Base-by-base conservation (phyloP, 2,797 vertebrate genomes). In the Parauchenoglanis punctatus region DNA sequence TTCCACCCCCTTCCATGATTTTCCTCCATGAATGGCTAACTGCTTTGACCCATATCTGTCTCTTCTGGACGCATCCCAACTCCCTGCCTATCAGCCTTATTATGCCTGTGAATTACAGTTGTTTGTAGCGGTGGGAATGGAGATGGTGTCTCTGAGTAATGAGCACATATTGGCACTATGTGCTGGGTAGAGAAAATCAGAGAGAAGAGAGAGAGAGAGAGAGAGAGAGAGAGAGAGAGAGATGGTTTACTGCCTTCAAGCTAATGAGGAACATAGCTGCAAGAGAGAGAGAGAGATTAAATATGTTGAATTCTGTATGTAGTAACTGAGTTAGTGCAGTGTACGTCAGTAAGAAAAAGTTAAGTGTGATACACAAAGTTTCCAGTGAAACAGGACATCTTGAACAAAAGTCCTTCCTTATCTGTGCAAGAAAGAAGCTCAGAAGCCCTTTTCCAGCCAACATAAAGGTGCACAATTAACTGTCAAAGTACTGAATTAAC, bases 51-150 rank as follows among this genome's bases (percentile, higher is more conserved):
- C 90, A 95, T 94, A 95, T 95, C 94, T 94, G 94, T 95, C 94
- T 93, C 89, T 89, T 91, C 92, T 92, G 92, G 93, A 95, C 78
- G 90, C 90, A 88, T 94, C 93, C 94, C 95, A 94, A 90, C 91
- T 94, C 93, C 88, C 91, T 89, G 94, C 92, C 94, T 93, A 94
- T 94, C 92, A 93, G 88, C 92, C 93, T 93, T 94, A 95, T 95
- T 95, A 95, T 94, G 92, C 93, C 91, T 88, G 89, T 94, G 95
- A 96, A 95, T 95, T 94, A 95, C 94, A 94, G 95, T 91, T 94
- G 93, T 94, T 92, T 93, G 90, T 88, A 88, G 91, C 90, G 81
- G 77, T 83, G 46, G 75, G 78, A 73, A 78, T 11, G 54, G 75
- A 84, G 56, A 65, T 87, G 83, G 82, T 86, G 52, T 91, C 92